Evolutionary conservation across 2,797 vertebrate genomes (phyloP).

Genomic region (Sebastes itinus): DNA sequence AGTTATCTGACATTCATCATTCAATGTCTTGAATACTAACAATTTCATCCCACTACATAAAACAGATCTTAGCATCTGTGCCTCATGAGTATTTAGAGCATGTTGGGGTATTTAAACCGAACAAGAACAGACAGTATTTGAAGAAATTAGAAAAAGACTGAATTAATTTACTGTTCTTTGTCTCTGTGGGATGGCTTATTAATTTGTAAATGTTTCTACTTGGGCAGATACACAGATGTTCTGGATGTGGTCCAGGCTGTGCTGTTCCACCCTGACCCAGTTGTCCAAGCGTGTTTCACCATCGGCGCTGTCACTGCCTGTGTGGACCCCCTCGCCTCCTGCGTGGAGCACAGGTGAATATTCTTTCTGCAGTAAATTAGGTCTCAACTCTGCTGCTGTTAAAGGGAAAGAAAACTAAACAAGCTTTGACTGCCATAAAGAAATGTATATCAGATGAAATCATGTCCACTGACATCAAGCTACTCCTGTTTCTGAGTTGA

Average conservation of each 20-base stretch:
- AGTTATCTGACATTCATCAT: background rate
- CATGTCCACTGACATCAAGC: background rate
- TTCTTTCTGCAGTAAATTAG: background rate
- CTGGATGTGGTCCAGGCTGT: slow-evolving; percentile 93
- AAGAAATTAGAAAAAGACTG: background rate
- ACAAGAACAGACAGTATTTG: background rate
- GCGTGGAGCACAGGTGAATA: slow-evolving; percentile 92
- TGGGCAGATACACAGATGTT: slow-evolving; percentile 89
- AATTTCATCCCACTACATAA: background rate
- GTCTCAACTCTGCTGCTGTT: background rate
- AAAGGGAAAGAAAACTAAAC: background rate
- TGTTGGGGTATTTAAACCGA: background rate
- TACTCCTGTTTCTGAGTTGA: background rate
- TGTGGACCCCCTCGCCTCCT: slow-evolving; percentile 91
- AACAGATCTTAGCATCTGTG: background rate
- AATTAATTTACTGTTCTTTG: background rate
- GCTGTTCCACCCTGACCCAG: slow-evolving; percentile 90
- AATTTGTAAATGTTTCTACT: background rate
- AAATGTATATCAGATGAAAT: background rate
- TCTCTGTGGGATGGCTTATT: background rate
- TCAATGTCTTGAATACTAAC: background rate
- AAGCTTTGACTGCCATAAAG: background rate
- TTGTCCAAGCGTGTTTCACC: slow-evolving; percentile 84
- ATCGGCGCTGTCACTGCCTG: slow-evolving; percentile 90
- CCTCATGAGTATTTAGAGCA: background rate